Conservation (phyloP, 53 echinoderm and acorn worm genomes). For the Stichopus horrens region DNA sequence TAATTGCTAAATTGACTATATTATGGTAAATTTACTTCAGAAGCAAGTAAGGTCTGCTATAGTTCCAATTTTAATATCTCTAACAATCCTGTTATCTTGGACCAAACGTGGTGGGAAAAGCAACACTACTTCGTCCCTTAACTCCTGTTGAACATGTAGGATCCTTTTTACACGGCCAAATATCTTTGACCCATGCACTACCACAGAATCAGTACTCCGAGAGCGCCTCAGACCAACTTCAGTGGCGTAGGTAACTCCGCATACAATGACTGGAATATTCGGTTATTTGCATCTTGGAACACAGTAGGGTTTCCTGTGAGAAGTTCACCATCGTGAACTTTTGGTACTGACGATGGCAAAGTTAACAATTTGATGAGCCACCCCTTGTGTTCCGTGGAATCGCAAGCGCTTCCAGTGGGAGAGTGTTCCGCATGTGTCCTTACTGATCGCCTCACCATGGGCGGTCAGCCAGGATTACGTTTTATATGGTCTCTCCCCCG, state of each 20-base stretch:
- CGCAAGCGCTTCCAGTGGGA: too few relatives aligned
- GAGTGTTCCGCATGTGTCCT: too few relatives aligned
- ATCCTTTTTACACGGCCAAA: background rate
- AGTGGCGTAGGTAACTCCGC: background rate
- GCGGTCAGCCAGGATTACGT: too few relatives aligned
- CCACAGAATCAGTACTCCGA: background rate
- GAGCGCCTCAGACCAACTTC: background rate
- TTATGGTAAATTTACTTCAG: too few relatives aligned
- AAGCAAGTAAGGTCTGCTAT: background rate
- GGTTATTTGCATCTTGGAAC: conserved; percentile 5
- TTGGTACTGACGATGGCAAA: conserved; percentile 14
- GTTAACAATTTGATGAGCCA: conserved; percentile 1
- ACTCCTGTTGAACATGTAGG: background rate
- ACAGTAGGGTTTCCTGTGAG: background rate
- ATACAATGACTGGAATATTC: background rate
- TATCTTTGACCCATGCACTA: background rate
- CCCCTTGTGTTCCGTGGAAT: conserved; percentile 18
- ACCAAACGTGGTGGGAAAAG: conserved; percentile 18
- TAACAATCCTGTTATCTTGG: background rate
- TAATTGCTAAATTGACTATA: too few relatives aligned
- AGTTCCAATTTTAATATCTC: background rate
- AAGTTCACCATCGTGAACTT: background rate
- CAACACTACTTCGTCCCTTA: background rate
- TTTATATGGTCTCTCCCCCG: too few relatives aligned
- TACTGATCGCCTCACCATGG: too few relatives aligned